A percentile compares a stretch with the other conserved stretches of the same genome.
Conservation (phyloP, 2,888 invertebrate genomes). For the Papilio elwesi region DNA sequence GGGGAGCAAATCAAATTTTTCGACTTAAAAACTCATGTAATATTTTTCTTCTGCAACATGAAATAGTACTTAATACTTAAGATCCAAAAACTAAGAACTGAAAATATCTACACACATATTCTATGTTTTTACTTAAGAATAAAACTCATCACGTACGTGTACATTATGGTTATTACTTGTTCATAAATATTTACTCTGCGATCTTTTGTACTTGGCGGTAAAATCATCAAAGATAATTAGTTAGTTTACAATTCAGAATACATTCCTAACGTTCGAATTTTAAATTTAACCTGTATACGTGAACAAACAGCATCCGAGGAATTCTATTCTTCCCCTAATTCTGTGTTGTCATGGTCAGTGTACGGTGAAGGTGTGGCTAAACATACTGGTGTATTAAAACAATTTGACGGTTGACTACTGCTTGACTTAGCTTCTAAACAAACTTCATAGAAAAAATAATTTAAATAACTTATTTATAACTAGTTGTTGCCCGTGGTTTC, state of each 20-base stretch:
- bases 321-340: conserved; percentile 34
- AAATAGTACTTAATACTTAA: not conserved
- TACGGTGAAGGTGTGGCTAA: conserved; percentile 19
- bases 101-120: not conserved
- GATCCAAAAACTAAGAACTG: not conserved
- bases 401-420: not conserved
- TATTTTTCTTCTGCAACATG: no score
- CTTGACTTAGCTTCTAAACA: not conserved
- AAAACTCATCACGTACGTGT: conserved; percentile 13
- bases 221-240: conserved; percentile 33
- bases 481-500: no score
- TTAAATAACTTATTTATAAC: no score
- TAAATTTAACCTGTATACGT: conserved; percentile 35
- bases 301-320: conserved; percentile 32
- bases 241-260: conserved; percentile 35
- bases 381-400: conserved; percentile 5
- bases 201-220: conserved; percentile 31
- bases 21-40: no score
- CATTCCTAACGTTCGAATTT: conserved; percentile 27
- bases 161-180: conserved; percentile 23
- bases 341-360: conserved; percentile 33
- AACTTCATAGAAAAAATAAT: not conserved
- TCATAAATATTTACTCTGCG: conserved; percentile 34
- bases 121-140: not conserved
- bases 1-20: no score